These are phyloP conservation scores for Enteromius radiatus DNA, from an alignment of 2,797 vertebrate genomes.

Conservation along the genomic window DNA sequence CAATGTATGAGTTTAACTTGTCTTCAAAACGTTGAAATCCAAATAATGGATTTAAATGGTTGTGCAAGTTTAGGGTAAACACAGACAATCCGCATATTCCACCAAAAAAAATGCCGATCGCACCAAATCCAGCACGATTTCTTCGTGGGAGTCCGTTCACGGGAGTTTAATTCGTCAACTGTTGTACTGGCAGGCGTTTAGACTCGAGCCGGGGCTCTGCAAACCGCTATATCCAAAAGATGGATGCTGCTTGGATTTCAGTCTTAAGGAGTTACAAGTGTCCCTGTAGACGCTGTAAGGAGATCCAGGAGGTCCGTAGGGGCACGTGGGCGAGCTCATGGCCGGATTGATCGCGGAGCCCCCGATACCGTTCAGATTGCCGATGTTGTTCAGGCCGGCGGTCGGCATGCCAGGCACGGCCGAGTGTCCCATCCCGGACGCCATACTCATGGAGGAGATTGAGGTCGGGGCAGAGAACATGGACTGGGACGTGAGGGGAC, in stretches of 20 bases:
- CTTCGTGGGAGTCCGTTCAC: too few relatives aligned
- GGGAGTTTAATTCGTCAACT: conserved; percentile 86
- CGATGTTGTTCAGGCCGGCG: conserved; percentile 94
- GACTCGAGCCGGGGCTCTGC: conserved; percentile 90
- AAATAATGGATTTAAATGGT: conserved; percentile 77
- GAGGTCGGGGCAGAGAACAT: conserved; percentile 97
- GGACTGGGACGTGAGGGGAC: conserved; percentile 94
- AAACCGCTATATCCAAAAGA: conserved; percentile 94
- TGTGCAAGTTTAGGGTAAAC: conserved; percentile 89
- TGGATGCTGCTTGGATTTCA: conserved; percentile 98
- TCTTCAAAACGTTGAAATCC: conserved; percentile 74
- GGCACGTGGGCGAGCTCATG: conserved; percentile 93
- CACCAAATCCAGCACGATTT: conserved; percentile 89
- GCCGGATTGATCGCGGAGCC: conserved; percentile 92
- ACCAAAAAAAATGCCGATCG: conserved; percentile 83
- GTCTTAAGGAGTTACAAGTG: conserved; percentile 98
- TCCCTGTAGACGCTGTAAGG: conserved; percentile 98
- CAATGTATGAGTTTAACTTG: conserved; percentile 75
- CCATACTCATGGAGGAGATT: conserved; percentile 98
- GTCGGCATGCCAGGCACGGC: conserved; percentile 90
- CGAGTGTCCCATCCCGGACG: conserved; percentile 92
- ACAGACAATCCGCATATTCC: conserved; percentile 90
- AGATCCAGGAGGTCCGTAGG: conserved; percentile 91
- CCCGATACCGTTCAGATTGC: conserved; percentile 91
- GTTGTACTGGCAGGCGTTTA: conserved; percentile 98